phyloP scores from a whole-genome alignment of 23 tunicate species.

The Trididemnum miniatum region DNA sequence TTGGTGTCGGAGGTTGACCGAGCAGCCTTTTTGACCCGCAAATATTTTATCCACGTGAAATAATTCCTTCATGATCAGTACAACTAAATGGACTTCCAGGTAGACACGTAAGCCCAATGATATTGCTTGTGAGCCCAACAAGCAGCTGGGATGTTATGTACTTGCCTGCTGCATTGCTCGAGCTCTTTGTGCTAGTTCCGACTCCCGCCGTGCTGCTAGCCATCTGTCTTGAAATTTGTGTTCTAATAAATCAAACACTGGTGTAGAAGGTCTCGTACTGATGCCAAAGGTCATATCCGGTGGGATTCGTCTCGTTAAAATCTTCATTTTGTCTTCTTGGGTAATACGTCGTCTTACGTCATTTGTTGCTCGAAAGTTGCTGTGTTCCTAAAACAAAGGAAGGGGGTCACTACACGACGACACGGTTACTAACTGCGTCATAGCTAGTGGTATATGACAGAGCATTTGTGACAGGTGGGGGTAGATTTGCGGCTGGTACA shows the following conservation, averaged over 20 bases:
- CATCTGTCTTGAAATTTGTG: constrained; percentile 91
- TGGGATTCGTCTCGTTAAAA: constrained; percentile 71
- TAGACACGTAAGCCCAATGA: too few species aligned
- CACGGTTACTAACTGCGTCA: too few species aligned
- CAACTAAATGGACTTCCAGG: too few species aligned
- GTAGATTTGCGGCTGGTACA: too few species aligned
- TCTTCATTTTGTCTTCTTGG: constrained; percentile 79
- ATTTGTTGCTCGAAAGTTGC: constrained; percentile 81
- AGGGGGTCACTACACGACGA: too few species aligned
- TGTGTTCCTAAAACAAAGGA: constrained; percentile 58
- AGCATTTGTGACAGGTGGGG: too few species aligned
- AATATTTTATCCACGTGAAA: too few species aligned
- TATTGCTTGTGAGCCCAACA: background rate
- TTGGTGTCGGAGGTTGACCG: too few species aligned
- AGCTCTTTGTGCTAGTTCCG: constrained; percentile 70
- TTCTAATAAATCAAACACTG: constrained; percentile 87
- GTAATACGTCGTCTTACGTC: constrained; percentile 67
- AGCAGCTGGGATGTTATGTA: background rate
- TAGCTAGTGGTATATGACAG: too few species aligned
- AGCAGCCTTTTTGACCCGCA: too few species aligned
- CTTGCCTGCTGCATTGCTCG: constrained; percentile 70
- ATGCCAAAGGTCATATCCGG: constrained; percentile 96
- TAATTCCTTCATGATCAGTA: too few species aligned
- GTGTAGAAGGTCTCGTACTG: constrained; percentile 94
- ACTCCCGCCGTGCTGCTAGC: constrained; percentile 69